Conservation (phyloP, 2,113 vertebrate species). For the Colinus virginianus region DNA sequence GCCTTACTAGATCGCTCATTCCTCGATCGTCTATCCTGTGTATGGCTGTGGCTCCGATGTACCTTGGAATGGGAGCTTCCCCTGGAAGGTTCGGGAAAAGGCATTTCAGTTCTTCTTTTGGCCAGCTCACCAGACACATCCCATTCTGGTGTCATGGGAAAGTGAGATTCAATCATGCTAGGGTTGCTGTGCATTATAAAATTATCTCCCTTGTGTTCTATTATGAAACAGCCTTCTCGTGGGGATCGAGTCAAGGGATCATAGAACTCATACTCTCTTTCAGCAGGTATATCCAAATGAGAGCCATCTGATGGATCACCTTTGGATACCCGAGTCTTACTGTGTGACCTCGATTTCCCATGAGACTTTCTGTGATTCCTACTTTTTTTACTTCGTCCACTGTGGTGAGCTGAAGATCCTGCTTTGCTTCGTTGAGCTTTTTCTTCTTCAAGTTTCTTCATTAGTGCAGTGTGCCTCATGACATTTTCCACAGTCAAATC, state of each 20-base stretch:
- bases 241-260: conserved; percentile 88
- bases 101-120: conserved; percentile 97
- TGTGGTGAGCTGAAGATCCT: conserved; percentile 92
- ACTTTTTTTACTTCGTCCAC: conserved; percentile 91
- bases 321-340: conserved; percentile 91
- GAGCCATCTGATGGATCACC: conserved; percentile 93
- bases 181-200: conserved; percentile 93
- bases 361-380: conserved; percentile 92
- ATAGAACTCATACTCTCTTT: conserved; percentile 91
- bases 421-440: conserved; percentile 94
- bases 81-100: conserved; percentile 95
- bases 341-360: conserved; percentile 93
- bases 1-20: conserved; percentile 94
- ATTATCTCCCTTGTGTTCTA: conserved; percentile 92
- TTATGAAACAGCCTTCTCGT: conserved; percentile 90
- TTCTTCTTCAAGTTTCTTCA: conserved; percentile 98
- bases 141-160: conserved; percentile 97
- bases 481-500: conserved; percentile 98
- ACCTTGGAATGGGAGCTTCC: conserved; percentile 95
- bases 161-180: conserved; percentile 92
- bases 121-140: conserved; percentile 96
- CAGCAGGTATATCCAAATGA: conserved; percentile 86
- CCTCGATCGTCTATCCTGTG: conserved; percentile 94
- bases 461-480: conserved; percentile 95
- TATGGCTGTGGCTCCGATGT: conserved; percentile 98